Conservation (phyloP, 1,140 invertebrate genomes). For the Drosophila oshimai region DNA sequence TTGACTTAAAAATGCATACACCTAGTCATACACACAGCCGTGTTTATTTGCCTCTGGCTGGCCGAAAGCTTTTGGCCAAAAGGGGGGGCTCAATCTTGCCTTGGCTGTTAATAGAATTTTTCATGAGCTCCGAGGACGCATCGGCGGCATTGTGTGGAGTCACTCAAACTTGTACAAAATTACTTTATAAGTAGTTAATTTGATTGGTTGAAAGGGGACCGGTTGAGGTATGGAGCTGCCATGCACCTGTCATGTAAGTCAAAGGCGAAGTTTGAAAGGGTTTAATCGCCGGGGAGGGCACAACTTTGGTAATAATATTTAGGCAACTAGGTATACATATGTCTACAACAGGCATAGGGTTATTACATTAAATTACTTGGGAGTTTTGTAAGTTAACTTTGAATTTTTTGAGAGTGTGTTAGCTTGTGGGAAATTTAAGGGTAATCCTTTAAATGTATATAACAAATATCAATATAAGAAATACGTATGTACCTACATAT, state of each 20-base stretch:
- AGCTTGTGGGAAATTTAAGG: neutral
- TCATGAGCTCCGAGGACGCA: constrained; percentile 67
- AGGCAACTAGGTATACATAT: constrained; percentile 45
- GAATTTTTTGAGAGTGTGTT: constrained; percentile 5
- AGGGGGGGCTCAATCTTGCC: neutral
- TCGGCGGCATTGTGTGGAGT: constrained; percentile 46
- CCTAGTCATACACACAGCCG: constrained; percentile 6
- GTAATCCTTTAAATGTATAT: no score
- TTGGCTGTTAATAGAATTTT: constrained; percentile 75
- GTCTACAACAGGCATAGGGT: neutral
- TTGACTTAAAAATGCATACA: constrained; percentile 76
- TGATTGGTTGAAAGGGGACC: constrained; percentile 50
- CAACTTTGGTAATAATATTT: constrained; percentile 74
- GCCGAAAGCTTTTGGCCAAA: constrained; percentile 7
- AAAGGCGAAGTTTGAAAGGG: constrained; percentile 52
- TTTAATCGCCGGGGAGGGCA: constrained; percentile 58
- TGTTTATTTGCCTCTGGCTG: constrained; percentile 44
- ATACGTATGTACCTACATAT: no score
- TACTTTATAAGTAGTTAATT: constrained; percentile 80
- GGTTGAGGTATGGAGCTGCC: constrained; percentile 3
- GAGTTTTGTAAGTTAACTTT: neutral
- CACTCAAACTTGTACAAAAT: constrained; percentile 70
- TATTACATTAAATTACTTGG: neutral
- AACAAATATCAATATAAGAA: neutral
- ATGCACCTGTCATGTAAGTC: constrained; percentile 61